phyloP scores from a whole-genome alignment of 2,888 invertebrate genomes.

The Apamea sordens region DNA sequence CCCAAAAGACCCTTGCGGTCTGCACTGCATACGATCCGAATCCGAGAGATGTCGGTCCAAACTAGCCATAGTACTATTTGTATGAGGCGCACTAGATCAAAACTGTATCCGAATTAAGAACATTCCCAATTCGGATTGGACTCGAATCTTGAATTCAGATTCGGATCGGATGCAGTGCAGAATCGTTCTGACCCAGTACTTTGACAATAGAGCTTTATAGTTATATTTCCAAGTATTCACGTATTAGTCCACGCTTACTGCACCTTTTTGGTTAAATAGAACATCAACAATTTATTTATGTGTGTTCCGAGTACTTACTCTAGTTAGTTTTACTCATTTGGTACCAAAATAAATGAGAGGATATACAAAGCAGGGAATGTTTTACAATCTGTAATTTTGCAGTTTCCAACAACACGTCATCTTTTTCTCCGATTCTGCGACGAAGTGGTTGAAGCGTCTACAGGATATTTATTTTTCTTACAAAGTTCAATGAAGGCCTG shows the following conservation, averaged over 20 bases:
- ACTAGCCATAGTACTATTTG: background rate
- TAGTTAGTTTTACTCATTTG: conserved; percentile 2
- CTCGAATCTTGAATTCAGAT: background rate
- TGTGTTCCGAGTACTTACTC: background rate
- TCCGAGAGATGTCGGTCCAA: background rate
- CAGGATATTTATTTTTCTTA: conserved; percentile 12
- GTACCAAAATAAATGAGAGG: background rate
- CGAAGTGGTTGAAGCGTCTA: conserved; percentile 26
- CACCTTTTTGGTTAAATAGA: background rate
- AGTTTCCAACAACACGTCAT: conserved; percentile 36
- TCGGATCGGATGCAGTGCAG: background rate
- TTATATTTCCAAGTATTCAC: conserved; percentile 4
- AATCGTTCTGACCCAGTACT: background rate
- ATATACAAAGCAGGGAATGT: conserved; percentile 18
- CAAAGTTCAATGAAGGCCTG: conserved; percentile 9
- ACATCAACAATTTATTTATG: background rate
- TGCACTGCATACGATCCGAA: background rate
- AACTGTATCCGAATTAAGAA: background rate
- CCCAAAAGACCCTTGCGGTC: background rate
- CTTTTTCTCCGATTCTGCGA: conserved; percentile 31
- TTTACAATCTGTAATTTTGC: conserved; percentile 48
- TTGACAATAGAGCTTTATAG: background rate
- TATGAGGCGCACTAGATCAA: background rate
- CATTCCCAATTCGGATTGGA: background rate
- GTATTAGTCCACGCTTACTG: background rate